A percentile compares a stretch with the other conserved stretches of the same genome.
These are phyloP conservation scores for Drosophila anomelani DNA, from an alignment of 2,888 invertebrate species.

Conservation along the genomic window DNA sequence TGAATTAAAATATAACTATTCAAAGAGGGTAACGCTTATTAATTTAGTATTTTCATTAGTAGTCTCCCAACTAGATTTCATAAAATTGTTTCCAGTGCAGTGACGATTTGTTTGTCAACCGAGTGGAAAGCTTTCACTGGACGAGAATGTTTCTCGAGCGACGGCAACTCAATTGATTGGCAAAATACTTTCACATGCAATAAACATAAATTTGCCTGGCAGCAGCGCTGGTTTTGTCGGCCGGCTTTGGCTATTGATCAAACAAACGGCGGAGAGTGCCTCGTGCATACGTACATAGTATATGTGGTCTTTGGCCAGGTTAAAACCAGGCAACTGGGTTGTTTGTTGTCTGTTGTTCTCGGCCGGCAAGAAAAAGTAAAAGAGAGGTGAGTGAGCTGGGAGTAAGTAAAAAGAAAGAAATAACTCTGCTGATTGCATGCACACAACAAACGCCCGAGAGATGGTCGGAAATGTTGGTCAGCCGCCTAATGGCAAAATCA, in stretches of 20 bases:
- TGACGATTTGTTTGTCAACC: conserved; percentile 56
- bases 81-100: conserved; percentile 7
- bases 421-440: conserved; percentile 63
- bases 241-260: conserved; percentile 60
- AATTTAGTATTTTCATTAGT: not conserved
- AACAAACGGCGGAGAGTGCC: conserved; percentile 51
- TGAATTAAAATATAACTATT: too few relatives aligned
- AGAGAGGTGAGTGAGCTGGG: conserved; percentile 18
- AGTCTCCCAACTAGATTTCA: not conserved
- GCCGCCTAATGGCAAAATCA: conserved; percentile 58
- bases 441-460: conserved; percentile 23
- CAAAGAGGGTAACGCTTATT: too few relatives aligned
- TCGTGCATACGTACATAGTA: conserved; percentile 7
- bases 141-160: conserved; percentile 61
- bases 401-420: conserved; percentile 15
- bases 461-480: conserved; percentile 65
- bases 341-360: conserved; percentile 48
- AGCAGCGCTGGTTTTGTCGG: conserved; percentile 22
- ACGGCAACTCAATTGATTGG: conserved; percentile 50
- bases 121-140: conserved; percentile 66
- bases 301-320: conserved; percentile 11
- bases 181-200: conserved; percentile 72
- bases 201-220: conserved; percentile 46
- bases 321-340: conserved; percentile 56
- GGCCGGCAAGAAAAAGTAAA: conserved; percentile 22